Percentiles rank a stretch among this genome's conserved stretches.
Evolutionary conservation across 2,113 vertebrate species (phyloP).

Genomic region (Promerops cafer): DNA sequence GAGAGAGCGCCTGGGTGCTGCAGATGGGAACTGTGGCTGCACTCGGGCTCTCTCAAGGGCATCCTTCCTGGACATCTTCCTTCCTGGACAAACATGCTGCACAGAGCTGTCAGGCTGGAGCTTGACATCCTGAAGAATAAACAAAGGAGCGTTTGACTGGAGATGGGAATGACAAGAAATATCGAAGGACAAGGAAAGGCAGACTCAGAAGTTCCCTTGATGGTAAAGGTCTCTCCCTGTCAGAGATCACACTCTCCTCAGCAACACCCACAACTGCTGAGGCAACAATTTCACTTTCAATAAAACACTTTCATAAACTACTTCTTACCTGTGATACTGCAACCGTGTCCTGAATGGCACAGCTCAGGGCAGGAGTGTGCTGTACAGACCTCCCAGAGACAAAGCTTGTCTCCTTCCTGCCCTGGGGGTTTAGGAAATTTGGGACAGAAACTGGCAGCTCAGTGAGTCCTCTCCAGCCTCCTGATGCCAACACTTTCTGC

Average conservation of each 20-base stretch:
- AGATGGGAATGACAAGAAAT: background rate
- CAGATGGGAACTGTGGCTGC: background rate
- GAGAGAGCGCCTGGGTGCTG: background rate
- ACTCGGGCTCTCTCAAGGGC: background rate
- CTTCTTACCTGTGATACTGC: background rate
- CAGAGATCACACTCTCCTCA: background rate
- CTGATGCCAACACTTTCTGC: background rate
- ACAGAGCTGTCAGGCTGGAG: background rate
- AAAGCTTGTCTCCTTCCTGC: background rate
- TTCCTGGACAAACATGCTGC: background rate
- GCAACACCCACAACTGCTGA: background rate
- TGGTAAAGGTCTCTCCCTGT: background rate
- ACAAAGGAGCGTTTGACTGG: rapidly evolving
- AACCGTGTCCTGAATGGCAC: background rate
- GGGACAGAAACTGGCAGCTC: background rate
- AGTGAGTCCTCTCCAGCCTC: background rate
- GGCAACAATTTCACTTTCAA: background rate
- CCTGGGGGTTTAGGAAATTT: background rate
- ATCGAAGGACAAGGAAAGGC: rapidly evolving
- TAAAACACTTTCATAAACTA: background rate
- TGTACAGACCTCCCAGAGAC: background rate
- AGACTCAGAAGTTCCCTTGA: background rate
- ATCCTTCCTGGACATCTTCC: background rate
- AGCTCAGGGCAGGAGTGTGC: rapidly evolving
- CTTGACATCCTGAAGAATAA: background rate